These are phyloP conservation scores for Hyperoplus immaculatus DNA, from an alignment of 2,797 vertebrate genomes.

Conservation along the genomic window DNA sequence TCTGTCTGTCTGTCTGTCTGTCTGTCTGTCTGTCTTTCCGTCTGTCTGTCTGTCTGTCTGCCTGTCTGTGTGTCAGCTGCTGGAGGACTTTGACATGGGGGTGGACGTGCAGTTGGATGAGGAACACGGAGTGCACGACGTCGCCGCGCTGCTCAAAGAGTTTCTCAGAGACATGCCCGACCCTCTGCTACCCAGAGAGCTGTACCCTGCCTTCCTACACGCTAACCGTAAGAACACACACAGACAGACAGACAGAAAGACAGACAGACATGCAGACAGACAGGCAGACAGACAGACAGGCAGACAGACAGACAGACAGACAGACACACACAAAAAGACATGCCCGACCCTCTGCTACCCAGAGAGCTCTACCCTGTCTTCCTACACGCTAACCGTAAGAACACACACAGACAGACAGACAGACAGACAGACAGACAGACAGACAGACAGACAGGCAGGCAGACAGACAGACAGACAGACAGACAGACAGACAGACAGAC, in stretches of 20 bases:
- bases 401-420: too few relatives aligned
- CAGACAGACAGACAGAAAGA: not conserved
- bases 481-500: slow-evolving; percentile 1
- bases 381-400: slow-evolving; percentile 89
- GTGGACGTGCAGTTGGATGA: slow-evolving; percentile 90
- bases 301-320: slow-evolving; percentile 1
- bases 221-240: slow-evolving; percentile 83
- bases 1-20: too few relatives aligned
- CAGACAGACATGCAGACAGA: too few relatives aligned
- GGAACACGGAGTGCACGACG: slow-evolving; percentile 92
- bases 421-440: not conserved
- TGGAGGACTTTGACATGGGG: slow-evolving; percentile 91
- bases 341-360: slow-evolving; percentile 92
- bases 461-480: not conserved
- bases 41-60: slow-evolving; percentile 7
- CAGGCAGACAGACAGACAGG: not conserved
- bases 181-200: slow-evolving; percentile 90
- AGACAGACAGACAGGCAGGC: too few relatives aligned
- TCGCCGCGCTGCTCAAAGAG: slow-evolving; percentile 93
- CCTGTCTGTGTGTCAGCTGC: slow-evolving; percentile 80
- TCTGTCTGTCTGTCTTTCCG: not conserved
- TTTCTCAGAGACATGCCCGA: slow-evolving; percentile 93
- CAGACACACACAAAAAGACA: slow-evolving; percentile 73
- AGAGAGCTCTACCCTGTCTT: slow-evolving; percentile 92
- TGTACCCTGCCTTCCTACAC: slow-evolving; percentile 92